Evolutionary conservation across 2,797 vertebrate species (phyloP).

Genomic region (Sebastes minor): DNA sequence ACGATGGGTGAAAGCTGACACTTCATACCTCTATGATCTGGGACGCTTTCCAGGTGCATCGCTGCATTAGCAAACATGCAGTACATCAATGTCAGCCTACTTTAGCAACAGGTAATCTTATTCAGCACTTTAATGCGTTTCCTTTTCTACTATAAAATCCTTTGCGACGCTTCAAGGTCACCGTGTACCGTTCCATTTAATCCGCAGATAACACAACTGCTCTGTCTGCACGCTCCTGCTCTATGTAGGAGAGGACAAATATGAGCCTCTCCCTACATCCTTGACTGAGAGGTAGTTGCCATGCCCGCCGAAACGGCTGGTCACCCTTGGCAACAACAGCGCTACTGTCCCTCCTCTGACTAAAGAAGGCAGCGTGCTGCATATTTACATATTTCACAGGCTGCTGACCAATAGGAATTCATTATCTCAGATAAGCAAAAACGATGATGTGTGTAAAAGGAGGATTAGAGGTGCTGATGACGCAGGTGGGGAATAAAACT

Average conservation of each 20-base stretch:
- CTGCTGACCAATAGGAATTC: conserved; percentile 38
- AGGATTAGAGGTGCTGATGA: conserved; percentile 52
- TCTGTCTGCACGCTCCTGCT: conserved; percentile 3
- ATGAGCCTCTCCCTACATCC: neutral
- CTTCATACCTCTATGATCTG: neutral
- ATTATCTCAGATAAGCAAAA: conserved; percentile 35
- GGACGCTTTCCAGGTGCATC: conserved; percentile 34
- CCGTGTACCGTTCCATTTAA: neutral
- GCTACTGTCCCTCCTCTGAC: neutral
- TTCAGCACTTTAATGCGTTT: conserved; percentile 46
- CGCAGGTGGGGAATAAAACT: conserved; percentile 38
- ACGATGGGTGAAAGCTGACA: conserved; percentile 1
- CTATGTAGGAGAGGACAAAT: neutral
- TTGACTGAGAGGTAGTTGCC: conserved; percentile 8
- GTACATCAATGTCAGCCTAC: conserved; percentile 24
- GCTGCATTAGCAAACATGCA: conserved; percentile 19
- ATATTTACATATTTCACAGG: conserved; percentile 58
- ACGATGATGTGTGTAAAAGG: conserved; percentile 29
- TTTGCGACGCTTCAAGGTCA: conserved; percentile 28
- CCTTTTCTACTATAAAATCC: conserved; percentile 14
- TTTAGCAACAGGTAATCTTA: conserved; percentile 33
- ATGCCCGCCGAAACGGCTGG: conserved; percentile 18
- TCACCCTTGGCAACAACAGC: conserved; percentile 36
- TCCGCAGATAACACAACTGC: neutral
- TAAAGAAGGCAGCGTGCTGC: neutral